Conservation (phyloP, 1,140 invertebrate genomes). For the Batillaria attramentaria region DNA sequence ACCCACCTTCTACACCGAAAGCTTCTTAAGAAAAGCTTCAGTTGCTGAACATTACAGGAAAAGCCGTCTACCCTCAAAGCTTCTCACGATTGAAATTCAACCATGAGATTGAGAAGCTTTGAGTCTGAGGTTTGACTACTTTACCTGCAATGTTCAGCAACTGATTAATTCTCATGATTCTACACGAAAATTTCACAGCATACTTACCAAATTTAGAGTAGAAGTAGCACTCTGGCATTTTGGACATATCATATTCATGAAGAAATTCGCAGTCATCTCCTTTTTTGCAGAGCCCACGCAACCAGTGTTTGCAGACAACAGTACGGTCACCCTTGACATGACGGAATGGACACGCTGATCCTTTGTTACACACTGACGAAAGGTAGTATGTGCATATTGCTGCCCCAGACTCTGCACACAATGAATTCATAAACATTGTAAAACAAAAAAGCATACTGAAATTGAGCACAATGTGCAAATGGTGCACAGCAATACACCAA, state of each 20-base stretch:
- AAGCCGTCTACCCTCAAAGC: too few relatives aligned
- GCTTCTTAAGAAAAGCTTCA: too few relatives aligned
- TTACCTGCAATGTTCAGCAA: not conserved
- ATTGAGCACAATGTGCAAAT: not conserved
- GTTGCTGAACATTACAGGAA: too few relatives aligned
- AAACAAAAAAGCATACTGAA: not conserved
- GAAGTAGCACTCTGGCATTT: conserved; percentile 99
- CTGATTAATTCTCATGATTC: not conserved
- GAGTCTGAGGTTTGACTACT: not conserved
- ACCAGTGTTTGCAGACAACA: conserved; percentile 99
- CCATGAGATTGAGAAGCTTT: too few relatives aligned
- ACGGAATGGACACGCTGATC: conserved; percentile 93
- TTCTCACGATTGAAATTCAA: too few relatives aligned
- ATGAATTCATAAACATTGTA: conserved; percentile 40
- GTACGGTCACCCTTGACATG: conserved; percentile 97
- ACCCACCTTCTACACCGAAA: too few relatives aligned
- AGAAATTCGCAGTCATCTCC: conserved; percentile 99
- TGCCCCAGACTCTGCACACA: conserved; percentile 90
- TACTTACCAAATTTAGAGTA: conserved; percentile 83
- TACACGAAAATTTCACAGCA: not conserved
- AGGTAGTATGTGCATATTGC: conserved; percentile 96
- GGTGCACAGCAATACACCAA: not conserved
- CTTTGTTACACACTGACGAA: conserved; percentile 86
- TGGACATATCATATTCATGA: conserved; percentile 99
- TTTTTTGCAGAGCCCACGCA: conserved; percentile 98